Evolutionary conservation across 2,113 vertebrate genomes (phyloP).

Genomic region (Ictalurus furcatus): DNA sequence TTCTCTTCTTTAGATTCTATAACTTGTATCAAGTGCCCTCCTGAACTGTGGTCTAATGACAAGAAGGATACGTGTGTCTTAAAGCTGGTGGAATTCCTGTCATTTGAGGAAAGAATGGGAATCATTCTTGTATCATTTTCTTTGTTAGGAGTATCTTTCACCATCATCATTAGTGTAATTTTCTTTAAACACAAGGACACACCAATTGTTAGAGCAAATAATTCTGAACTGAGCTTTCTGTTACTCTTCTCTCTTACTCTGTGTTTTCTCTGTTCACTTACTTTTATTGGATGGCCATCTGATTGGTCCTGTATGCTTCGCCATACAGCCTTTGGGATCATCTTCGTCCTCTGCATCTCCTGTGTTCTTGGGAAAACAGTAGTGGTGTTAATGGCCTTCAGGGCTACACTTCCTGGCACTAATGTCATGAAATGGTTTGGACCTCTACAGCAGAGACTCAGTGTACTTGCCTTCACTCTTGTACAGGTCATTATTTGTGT

Average conservation of each 20-base stretch:
- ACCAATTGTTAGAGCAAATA: too few relatives aligned
- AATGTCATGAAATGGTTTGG: slow-evolving; percentile 50
- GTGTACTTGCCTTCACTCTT: slow-evolving; percentile 28
- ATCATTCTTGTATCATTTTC: too few relatives aligned
- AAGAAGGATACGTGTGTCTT: too few relatives aligned
- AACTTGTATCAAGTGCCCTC: slow-evolving; percentile 50
- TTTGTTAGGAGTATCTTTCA: too few relatives aligned
- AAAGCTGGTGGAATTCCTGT: too few relatives aligned
- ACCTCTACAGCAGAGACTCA: slow-evolving; percentile 42
- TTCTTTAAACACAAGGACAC: not conserved
- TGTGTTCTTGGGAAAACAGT: slow-evolving; percentile 48
- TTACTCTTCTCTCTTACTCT: too few relatives aligned
- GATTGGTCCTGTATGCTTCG: slow-evolving; percentile 19
- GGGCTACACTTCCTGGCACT: slow-evolving; percentile 39
- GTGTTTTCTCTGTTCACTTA: too few relatives aligned
- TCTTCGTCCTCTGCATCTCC: slow-evolving; percentile 41
- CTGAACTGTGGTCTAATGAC: slow-evolving; percentile 31
- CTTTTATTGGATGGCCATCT: not conserved
- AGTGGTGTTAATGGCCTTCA: slow-evolving; percentile 49
- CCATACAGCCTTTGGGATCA: not conserved
- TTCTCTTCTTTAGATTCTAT: slow-evolving; percentile 49
- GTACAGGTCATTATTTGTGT: slow-evolving; percentile 41
- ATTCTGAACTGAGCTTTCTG: too few relatives aligned
- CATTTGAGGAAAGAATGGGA: too few relatives aligned
- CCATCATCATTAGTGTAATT: too few relatives aligned